Evolutionary conservation across 2,113 vertebrate species (phyloP).

Genomic region (Ceratotherium simum): DNA sequence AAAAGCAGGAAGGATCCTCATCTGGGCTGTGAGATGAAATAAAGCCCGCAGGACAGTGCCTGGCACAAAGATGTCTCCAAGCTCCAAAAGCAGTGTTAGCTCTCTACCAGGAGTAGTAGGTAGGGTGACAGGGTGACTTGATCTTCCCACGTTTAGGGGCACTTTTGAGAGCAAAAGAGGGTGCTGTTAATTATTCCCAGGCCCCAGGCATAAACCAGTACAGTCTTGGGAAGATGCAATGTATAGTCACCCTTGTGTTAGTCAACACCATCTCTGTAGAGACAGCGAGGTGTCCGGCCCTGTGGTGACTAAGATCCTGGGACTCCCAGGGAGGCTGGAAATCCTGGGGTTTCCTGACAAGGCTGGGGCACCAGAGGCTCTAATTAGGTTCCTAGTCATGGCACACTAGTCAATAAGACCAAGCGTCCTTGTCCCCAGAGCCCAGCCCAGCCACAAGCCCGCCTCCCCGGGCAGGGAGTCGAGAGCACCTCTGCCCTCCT

Average conservation of each 20-base stretch:
- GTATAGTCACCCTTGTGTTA: not conserved
- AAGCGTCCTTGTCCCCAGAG: not conserved
- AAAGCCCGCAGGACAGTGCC: rapidly evolving
- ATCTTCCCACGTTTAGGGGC: not conserved
- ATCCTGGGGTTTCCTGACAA: not conserved
- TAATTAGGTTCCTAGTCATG: not conserved
- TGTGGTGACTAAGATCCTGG: constrained; percentile 27
- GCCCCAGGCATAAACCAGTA: not conserved
- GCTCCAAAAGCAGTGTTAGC: not conserved
- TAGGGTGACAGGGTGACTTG: not conserved
- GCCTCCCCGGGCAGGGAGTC: not conserved
- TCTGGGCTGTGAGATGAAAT: not conserved
- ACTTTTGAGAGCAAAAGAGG: not conserved
- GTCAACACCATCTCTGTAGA: not conserved
- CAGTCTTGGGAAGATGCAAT: not conserved
- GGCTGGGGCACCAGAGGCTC: not conserved
- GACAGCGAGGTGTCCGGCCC: not conserved
- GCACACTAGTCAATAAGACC: not conserved
- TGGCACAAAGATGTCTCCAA: not conserved
- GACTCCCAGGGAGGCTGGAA: not conserved
- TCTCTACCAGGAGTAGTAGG: not conserved
- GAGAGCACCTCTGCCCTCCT: not conserved
- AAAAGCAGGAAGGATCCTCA: not conserved
- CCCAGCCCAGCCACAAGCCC: not conserved
- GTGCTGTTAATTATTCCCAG: not conserved